Base-by-base conservation (phyloP, 1,140 invertebrate genomes). In the Eciton burchellii region DNA sequence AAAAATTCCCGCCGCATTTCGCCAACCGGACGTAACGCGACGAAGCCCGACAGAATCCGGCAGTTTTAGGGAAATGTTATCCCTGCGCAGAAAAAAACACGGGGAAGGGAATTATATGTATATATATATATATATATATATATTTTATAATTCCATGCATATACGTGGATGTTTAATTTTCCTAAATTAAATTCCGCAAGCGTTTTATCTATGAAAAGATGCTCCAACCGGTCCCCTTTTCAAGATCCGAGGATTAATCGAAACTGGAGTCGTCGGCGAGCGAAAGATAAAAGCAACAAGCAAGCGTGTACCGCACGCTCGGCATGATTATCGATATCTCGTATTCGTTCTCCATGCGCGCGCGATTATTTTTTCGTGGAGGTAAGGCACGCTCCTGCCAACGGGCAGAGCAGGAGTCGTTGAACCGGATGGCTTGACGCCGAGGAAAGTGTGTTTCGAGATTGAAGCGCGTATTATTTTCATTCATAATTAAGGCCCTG, bases 401-500 rank as follows among this genome's bases (percentile, higher is more conserved):
- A 16, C 35, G 29, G 21, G 8, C 47, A 82, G 77, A 35, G 16
- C 41, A 82, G 47, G 29, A 85, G 86, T 83, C 87, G 79, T 88
- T 88, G 83, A 88, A 88, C 87, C 86, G 83, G 86, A 88, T 88
- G 86, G 68, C 70, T 65, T 43, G 19, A 56, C 77, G 77, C 81
- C 29, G 85, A 88, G 76, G 70, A 88, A 88, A 86, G 83, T 82
- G 43, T 88, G 83, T 84, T 85, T 81, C 56, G 83, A 85, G 86
- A 88, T 71, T 87, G 63, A 66, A 52, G 83, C 60, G 85, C 65
- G 16, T 84, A 77, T 85, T 86, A 83, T 86, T 85, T 88, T 88
- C 83, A 35, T 88, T 88, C 73, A 79, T 88, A 88, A 88, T 88
- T 88, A 88, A 85, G 62, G n/a, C 59, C 70, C 76, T 85, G 84